These are phyloP conservation scores for Aporophyla nigra DNA, from an alignment of 2,888 invertebrate genomes.

Conservation along the genomic window DNA sequence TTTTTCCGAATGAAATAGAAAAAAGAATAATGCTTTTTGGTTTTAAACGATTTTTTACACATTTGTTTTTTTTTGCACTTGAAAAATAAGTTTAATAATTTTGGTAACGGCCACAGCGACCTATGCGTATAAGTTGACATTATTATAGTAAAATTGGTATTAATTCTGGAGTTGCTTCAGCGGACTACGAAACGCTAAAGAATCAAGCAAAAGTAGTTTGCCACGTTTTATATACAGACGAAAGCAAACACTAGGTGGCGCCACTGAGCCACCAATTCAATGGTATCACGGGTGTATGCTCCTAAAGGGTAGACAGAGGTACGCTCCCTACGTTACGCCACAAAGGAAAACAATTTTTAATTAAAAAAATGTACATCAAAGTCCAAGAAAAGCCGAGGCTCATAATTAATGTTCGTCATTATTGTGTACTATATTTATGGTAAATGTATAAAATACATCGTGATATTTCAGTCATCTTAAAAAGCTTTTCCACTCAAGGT, in stretches of 20 bases:
- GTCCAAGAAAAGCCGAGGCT: neutral
- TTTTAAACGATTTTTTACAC: neutral
- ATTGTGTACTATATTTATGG: neutral
- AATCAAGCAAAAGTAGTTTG: slow-evolving; percentile 8
- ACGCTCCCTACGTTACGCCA: neutral
- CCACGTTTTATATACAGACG: neutral
- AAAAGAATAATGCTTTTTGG: no score
- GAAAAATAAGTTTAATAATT: neutral
- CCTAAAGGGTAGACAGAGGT: neutral
- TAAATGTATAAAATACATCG: no score
- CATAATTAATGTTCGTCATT: neutral
- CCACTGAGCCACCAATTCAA: neutral
- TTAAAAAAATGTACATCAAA: neutral
- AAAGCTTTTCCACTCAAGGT: no score
- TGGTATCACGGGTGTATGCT: neutral
- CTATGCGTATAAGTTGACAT: neutral
- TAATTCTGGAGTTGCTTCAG: neutral
- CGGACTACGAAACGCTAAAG: neutral
- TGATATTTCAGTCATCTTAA: no score
- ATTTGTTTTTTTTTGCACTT: neutral
- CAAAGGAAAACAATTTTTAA: neutral
- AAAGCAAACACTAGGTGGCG: neutral
- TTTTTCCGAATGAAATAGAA: neutral
- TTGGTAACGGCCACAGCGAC: neutral
- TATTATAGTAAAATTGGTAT: neutral